Evolutionary conservation across 37 sponge, comb jelly and placozoan genomes (phyloP).

Genomic region (Bolinopsis microptera): DNA sequence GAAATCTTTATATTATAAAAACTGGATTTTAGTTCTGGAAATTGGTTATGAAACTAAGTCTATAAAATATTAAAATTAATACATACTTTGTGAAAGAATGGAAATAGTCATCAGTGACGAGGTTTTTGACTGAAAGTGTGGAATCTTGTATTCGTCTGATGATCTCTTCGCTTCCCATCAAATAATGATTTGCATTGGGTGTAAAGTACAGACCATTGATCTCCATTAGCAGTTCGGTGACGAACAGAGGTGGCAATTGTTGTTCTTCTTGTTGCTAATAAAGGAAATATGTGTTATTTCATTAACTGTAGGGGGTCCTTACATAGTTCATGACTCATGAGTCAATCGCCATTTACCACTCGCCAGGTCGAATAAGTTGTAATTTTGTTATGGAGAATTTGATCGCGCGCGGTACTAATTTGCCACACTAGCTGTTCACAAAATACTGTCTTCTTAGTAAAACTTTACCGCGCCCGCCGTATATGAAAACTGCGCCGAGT

Average conservation of each 20-base stretch:
- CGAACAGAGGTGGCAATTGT: slow-evolving; percentile 73
- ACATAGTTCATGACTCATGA: no score
- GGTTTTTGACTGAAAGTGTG: slow-evolving; percentile 79
- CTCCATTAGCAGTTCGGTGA: slow-evolving; percentile 76
- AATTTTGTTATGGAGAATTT: background rate
- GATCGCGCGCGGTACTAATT: slow-evolving; percentile 36
- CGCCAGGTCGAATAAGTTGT: background rate
- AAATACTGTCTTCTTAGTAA: background rate
- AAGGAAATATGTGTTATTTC: no score
- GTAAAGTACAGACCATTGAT: slow-evolving; percentile 75
- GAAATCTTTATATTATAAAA: no score
- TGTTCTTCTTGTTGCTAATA: slow-evolving; percentile 66
- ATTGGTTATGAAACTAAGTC: no score
- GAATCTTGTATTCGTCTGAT: slow-evolving; percentile 79
- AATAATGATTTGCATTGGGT: slow-evolving; percentile 74
- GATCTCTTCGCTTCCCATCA: slow-evolving; percentile 70
- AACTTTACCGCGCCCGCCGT: background rate
- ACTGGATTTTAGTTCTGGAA: no score
- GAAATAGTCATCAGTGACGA: slow-evolving; percentile 80
- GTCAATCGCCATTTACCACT: background rate
- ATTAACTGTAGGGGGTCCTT: no score
- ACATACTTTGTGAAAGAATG: slow-evolving; percentile 86
- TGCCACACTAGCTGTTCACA: slow-evolving; percentile 3
- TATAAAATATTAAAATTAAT: no score
- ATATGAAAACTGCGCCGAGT: background rate